phyloP scores from a whole-genome alignment of 2,113 vertebrate genomes.

The Actinemys pallida region DNA sequence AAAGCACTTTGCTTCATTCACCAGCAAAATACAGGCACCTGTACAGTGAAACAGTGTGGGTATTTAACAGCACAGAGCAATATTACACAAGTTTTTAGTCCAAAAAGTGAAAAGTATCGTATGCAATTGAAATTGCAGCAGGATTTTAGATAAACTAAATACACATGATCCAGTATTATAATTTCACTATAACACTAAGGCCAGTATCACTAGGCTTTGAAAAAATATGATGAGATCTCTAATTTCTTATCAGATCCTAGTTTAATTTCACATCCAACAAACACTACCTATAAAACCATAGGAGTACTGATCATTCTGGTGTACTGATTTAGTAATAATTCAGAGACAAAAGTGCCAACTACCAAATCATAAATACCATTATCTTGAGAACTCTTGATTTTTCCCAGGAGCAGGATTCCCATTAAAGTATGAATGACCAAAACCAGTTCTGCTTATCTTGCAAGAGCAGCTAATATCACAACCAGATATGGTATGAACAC shows the following conservation, averaged over 20 bases:
- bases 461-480: not conserved
- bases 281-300: not conserved
- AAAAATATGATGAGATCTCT: not conserved
- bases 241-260: not conserved
- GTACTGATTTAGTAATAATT: not conserved
- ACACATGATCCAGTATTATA: accelerated
- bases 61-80: not conserved
- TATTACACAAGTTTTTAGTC: not conserved
- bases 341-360: not conserved
- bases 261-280: not conserved
- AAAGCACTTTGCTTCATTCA: not conserved
- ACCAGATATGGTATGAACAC: not conserved
- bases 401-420: not conserved
- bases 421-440: not conserved
- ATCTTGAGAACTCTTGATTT: not conserved
- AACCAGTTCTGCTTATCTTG: not conserved
- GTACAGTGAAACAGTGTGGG: not conserved
- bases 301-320: not conserved
- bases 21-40: not conserved
- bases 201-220: not conserved
- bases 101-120: not conserved
- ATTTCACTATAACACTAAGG: not conserved
- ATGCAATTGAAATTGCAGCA: not conserved
- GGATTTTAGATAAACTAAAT: not conserved
- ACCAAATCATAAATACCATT: not conserved